A percentile compares a stretch with the other conserved stretches of the same genome.
These are phyloP conservation scores for Venustoraphidia nigricollis DNA, from an alignment of 2,888 invertebrate genomes.

Conservation along the genomic window DNA sequence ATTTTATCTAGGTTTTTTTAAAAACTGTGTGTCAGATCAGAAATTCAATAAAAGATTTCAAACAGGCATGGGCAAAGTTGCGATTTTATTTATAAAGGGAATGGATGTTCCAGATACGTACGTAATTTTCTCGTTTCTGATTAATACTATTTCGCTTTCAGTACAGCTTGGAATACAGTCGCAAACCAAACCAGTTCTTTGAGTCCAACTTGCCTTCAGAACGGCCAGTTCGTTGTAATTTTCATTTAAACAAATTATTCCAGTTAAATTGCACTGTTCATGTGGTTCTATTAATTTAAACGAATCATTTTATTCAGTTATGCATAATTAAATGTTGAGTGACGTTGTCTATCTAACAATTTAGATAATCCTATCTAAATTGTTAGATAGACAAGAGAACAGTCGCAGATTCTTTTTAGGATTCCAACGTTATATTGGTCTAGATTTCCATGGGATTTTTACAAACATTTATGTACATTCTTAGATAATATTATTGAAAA, in stretches of 20 bases:
- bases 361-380: no score
- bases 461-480: no score
- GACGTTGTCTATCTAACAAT: no score
- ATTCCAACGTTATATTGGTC: no score
- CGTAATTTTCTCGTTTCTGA: conserved; percentile 35
- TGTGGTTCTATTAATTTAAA: conserved; percentile 8
- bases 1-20: no score
- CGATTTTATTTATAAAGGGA: neutral
- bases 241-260: conserved; percentile 45
- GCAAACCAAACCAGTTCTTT: conserved; percentile 45
- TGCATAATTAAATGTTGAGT: no score
- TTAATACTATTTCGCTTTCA: conserved; percentile 49
- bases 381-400: no score
- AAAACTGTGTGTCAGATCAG: neutral
- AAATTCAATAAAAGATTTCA: no score
- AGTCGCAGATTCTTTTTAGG: no score
- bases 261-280: conserved; percentile 44
- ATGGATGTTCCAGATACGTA: conserved; percentile 11
- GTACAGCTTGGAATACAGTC: conserved; percentile 56
- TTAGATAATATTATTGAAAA: no score
- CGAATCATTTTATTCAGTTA: neutral
- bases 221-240: conserved; percentile 44
- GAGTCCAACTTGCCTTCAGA: conserved; percentile 49
- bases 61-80: neutral
- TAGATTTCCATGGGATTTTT: no score